phyloP scores from a whole-genome alignment of 2,797 vertebrate genomes.

The Australoheros facetus region DNA sequence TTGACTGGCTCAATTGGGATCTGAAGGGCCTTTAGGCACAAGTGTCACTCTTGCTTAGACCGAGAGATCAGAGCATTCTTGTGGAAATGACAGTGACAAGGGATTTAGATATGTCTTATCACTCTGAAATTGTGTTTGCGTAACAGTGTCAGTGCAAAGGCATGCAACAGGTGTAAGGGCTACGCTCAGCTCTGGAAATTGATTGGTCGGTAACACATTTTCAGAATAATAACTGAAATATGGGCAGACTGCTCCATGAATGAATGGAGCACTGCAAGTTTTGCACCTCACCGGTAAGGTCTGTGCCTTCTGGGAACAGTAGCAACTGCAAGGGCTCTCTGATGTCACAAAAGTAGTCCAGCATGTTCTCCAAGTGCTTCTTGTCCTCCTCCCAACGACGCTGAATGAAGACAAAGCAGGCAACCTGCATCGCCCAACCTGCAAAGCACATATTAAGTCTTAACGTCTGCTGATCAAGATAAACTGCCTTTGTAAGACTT shows the following conservation, averaged over 20 bases:
- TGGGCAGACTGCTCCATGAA: not conserved
- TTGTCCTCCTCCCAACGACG: slow-evolving; percentile 94
- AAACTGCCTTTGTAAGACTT: not conserved
- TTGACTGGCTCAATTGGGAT: slow-evolving; percentile 62
- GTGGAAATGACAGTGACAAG: slow-evolving; percentile 36
- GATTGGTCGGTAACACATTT: not conserved
- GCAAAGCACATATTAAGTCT: slow-evolving; percentile 26
- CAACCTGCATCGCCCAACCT: slow-evolving; percentile 99
- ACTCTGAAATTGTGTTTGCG: slow-evolving; percentile 53
- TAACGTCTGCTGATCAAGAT: not conserved
- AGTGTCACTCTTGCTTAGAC: slow-evolving; percentile 37
- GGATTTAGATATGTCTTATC: slow-evolving; percentile 50
- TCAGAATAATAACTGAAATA: slow-evolving; percentile 13
- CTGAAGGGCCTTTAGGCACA: slow-evolving; percentile 39
- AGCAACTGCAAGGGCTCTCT: slow-evolving; percentile 94
- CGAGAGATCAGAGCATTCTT: slow-evolving; percentile 62
- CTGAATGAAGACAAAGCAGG: slow-evolving; percentile 94
- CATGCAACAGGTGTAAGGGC: slow-evolving; percentile 29
- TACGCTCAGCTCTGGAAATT: not conserved
- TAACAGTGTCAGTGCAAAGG: slow-evolving; percentile 38
- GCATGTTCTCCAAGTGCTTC: slow-evolving; percentile 91
- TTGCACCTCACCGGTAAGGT: slow-evolving; percentile 90
- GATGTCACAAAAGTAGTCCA: slow-evolving; percentile 97
- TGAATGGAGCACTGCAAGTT: not conserved
- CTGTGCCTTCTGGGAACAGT: slow-evolving; percentile 97